A percentile compares a stretch with the other conserved stretches of the same genome.
These are phyloP conservation scores for Rhinatrema bivittatum DNA, from an alignment of 2,797 vertebrate species.

Conservation along the genomic window DNA sequence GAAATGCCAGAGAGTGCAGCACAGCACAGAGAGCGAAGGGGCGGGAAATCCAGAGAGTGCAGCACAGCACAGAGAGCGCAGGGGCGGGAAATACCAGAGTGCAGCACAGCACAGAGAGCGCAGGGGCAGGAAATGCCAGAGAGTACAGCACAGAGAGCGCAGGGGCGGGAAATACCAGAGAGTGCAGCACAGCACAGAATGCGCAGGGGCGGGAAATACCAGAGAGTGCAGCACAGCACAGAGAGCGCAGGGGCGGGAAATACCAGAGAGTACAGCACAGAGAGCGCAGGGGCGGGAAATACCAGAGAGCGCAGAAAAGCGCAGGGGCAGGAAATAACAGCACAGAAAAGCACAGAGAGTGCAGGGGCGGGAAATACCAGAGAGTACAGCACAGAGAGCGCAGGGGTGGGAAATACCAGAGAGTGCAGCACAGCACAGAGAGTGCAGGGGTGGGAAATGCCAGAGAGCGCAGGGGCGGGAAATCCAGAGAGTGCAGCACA, in stretches of 20 bases:
- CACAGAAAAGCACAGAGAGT: not conserved
- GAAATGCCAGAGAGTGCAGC: not conserved
- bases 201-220: too few relatives aligned
- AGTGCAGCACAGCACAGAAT: too few relatives aligned
- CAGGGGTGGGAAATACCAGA: not conserved
- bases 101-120: not conserved
- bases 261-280: too few relatives aligned
- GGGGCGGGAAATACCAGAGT: not conserved
- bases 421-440: not conserved
- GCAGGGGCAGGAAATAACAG: too few relatives aligned
- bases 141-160: too few relatives aligned
- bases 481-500: not conserved
- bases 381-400: not conserved
- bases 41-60: not conserved
- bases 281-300: not conserved
- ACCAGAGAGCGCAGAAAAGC: too few relatives aligned
- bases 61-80: not conserved
- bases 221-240: too few relatives aligned
- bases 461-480: too few relatives aligned
- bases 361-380: too few relatives aligned
- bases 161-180: too few relatives aligned
- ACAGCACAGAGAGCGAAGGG: not conserved
- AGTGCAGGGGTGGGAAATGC: not conserved
- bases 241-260: too few relatives aligned
- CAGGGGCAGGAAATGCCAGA: not conserved